These are phyloP conservation scores for Capromys pilorides DNA, from an alignment of 2,797 vertebrate genomes.

Conservation along the genomic window DNA sequence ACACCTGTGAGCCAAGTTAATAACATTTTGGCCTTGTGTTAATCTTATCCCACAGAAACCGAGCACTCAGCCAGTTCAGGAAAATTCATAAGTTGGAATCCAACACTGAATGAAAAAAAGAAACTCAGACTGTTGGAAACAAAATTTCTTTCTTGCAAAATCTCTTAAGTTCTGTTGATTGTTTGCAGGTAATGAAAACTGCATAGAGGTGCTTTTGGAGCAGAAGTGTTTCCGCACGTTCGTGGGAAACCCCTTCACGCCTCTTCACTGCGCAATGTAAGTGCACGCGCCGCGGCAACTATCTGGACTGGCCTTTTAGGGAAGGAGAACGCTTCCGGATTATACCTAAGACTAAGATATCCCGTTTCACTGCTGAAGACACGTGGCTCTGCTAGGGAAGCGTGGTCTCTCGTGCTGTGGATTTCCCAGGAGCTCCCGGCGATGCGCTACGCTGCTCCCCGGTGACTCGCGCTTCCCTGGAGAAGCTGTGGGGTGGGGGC, in stretches of 20 bases:
- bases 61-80: conserved; percentile 32
- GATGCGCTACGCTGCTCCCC: neutral
- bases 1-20: conserved; percentile 59
- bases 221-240: conserved; percentile 93
- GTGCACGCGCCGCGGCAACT: conserved; percentile 79
- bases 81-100: conserved; percentile 49
- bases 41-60: conserved; percentile 37
- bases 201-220: conserved; percentile 96
- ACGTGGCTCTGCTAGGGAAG: neutral
- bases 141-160: conserved; percentile 30
- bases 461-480: neutral
- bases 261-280: conserved; percentile 98
- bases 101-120: conserved; percentile 36
- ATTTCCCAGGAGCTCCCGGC: neutral
- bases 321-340: neutral
- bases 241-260: conserved; percentile 94
- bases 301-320: conserved; percentile 1
- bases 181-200: conserved; percentile 94
- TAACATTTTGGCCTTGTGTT: conserved; percentile 57
- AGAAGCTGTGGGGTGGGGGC: neutral
- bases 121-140: neutral
- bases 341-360: neutral
- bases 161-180: conserved; percentile 70
- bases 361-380: conserved; percentile 37
- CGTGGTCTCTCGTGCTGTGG: neutral